Conservation (phyloP, 2,797 vertebrate genomes). For the Lepilemur ruficaudatus region DNA sequence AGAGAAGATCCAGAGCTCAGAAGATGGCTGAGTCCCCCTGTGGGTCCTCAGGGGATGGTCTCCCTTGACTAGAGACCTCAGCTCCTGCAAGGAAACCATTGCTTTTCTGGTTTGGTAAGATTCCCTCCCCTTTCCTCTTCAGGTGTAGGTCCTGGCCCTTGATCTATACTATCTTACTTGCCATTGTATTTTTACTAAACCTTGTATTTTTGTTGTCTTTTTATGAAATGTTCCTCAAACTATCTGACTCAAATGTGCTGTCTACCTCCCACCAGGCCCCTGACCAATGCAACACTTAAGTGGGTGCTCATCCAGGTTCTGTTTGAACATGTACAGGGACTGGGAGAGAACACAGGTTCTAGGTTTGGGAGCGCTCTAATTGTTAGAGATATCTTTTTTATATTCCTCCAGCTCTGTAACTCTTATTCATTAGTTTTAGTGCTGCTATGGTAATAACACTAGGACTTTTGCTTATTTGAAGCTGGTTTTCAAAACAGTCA, state of each 20-base stretch:
- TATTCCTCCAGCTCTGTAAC: too few species aligned
- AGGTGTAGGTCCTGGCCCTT: neutral
- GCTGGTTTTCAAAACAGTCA: neutral
- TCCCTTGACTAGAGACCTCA: neutral
- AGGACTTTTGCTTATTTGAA: neutral
- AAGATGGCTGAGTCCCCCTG: neutral
- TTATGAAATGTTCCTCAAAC: neutral
- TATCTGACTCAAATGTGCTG: neutral
- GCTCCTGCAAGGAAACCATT: neutral
- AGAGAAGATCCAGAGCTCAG: neutral
- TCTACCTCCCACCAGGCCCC: neutral
- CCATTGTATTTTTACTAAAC: neutral
- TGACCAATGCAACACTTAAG: neutral
- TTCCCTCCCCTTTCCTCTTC: neutral
- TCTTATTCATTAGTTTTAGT: neutral
- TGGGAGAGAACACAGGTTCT: neutral
- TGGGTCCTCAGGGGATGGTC: neutral
- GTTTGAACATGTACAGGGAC: too few species aligned
- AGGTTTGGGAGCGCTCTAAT: neutral
- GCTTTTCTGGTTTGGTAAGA: neutral
- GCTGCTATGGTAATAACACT: neutral
- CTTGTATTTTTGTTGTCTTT: neutral
- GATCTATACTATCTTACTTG: neutral
- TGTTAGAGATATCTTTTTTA: neutral
- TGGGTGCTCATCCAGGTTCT: neutral